phyloP scores from a whole-genome alignment of 2,888 invertebrate genomes.

The Cancer borealis region DNA sequence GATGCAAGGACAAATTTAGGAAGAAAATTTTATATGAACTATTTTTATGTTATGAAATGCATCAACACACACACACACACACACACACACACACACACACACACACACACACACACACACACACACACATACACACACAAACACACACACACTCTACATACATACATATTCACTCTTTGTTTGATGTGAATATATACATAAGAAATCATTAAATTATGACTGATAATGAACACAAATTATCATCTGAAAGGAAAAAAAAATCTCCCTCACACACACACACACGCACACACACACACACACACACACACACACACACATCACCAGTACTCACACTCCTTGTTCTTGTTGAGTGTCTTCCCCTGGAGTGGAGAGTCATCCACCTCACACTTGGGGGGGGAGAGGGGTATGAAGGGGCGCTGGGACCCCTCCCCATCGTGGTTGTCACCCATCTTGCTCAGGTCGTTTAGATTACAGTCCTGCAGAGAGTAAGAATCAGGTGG shows the following conservation, averaged over 20 bases:
- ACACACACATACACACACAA: too few species aligned
- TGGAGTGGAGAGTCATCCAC: constrained; percentile 96
- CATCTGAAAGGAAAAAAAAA: not conserved
- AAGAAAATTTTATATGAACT: not conserved
- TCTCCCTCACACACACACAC: not conserved
- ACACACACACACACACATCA: not conserved
- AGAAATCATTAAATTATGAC: not conserved
- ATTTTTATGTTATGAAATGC: not conserved
- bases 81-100: too few species aligned
- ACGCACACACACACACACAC: not conserved
- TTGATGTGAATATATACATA: not conserved
- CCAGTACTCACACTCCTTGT: constrained; percentile 95
- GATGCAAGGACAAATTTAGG: not conserved
- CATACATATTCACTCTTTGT: not conserved
- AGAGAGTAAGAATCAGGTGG: constrained; percentile 25
- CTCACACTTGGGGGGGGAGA: constrained; percentile 90
- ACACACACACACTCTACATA: too few species aligned
- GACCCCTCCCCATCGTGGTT: constrained; percentile 79
- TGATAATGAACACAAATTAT: not conserved
- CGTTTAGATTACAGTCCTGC: constrained; percentile 78
- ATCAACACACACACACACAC: not conserved
- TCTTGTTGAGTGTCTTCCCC: constrained; percentile 92
- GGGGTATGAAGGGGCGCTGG: constrained; percentile 81
- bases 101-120: too few species aligned
- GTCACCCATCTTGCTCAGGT: constrained; percentile 80